Conservation (phyloP, 1,140 invertebrate genomes). For the Drosophila ohnishii region DNA sequence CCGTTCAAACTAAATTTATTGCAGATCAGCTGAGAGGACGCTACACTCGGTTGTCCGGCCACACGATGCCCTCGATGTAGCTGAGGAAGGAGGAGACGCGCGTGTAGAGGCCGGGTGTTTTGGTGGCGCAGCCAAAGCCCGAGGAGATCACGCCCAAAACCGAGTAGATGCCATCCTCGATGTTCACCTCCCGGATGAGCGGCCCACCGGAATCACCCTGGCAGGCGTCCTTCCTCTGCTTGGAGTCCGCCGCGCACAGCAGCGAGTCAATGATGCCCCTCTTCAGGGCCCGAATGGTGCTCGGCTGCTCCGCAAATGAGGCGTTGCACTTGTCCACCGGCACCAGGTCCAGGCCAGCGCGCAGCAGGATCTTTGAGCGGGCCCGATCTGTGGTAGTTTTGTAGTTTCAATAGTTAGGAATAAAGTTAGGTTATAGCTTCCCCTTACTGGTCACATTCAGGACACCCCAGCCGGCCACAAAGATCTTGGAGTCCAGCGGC, state of each 20-base stretch:
- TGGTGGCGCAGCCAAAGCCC: conserved; percentile 37
- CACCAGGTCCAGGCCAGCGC: conserved; percentile 59
- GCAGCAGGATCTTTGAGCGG: conserved; percentile 62
- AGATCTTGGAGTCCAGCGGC: conserved; percentile 30
- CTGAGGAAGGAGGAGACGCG: conserved; percentile 31
- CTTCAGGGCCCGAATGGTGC: conserved; percentile 18
- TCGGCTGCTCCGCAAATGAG: conserved; percentile 22
- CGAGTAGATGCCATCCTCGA: conserved; percentile 17
- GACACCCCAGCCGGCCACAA: conserved; percentile 71
- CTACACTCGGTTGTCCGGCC: conserved; percentile 24
- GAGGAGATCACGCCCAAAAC: conserved; percentile 29
- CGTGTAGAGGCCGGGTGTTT: conserved; percentile 34
- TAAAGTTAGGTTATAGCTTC: not conserved
- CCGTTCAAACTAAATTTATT: conserved; percentile 44
- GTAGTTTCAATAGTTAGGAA: not conserved
- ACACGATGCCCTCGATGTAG: conserved; percentile 45
- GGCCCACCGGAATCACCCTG: conserved; percentile 41
- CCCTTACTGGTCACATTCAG: conserved; percentile 62
- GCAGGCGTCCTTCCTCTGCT: conserved; percentile 61
- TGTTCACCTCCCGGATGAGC: conserved; percentile 27
- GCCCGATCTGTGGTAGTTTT: conserved; percentile 29
- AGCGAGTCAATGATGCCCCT: conserved; percentile 73
- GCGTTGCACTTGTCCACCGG: conserved; percentile 51
- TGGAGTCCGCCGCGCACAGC: conserved; percentile 85
- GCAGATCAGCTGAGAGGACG: conserved; percentile 15